phyloP scores from a whole-genome alignment of 2,113 vertebrate genomes.

The Lepisosteus oculatus region DNA sequence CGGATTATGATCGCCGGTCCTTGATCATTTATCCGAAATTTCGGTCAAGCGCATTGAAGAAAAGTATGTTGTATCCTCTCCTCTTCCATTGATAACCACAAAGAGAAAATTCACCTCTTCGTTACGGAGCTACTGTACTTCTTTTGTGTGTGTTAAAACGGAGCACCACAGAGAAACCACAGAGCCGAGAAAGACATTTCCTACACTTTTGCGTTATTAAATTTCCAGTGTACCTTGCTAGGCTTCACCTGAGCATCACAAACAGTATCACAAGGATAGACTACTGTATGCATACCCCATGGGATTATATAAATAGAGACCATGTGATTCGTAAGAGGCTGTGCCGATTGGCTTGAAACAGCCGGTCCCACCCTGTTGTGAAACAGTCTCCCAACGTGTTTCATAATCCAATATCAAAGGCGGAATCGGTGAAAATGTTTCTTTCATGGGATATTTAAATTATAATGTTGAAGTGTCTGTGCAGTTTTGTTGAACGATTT shows the following conservation, averaged over 20 bases:
- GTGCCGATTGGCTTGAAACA: conserved; percentile 50
- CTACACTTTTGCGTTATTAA: no score
- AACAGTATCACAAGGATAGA: conserved; percentile 18
- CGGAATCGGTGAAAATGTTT: not conserved
- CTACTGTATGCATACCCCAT: conserved; percentile 50
- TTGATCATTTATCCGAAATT: no score
- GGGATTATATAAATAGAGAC: conserved; percentile 68
- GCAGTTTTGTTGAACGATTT: no score
- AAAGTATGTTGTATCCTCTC: no score
- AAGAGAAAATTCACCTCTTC: not conserved
- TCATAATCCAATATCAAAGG: conserved; percentile 57
- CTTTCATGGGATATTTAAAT: no score
- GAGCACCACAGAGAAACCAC: no score
- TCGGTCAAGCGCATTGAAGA: no score
- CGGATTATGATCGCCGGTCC: no score
- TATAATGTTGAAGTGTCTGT: no score
- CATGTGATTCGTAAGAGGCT: conserved; percentile 50
- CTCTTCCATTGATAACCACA: no score
- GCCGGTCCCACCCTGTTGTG: conserved; percentile 59
- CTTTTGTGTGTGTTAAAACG: no score
- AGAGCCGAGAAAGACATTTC: no score
- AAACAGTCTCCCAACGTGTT: conserved; percentile 57
- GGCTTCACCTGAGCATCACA: not conserved
- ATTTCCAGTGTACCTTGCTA: not conserved
- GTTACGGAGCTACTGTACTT: not conserved